A percentile compares a stretch with the other conserved stretches of the same genome.
These are phyloP conservation scores for Oryzias woworae DNA, from an alignment of 2,113 vertebrate species.

Conservation along the genomic window DNA sequence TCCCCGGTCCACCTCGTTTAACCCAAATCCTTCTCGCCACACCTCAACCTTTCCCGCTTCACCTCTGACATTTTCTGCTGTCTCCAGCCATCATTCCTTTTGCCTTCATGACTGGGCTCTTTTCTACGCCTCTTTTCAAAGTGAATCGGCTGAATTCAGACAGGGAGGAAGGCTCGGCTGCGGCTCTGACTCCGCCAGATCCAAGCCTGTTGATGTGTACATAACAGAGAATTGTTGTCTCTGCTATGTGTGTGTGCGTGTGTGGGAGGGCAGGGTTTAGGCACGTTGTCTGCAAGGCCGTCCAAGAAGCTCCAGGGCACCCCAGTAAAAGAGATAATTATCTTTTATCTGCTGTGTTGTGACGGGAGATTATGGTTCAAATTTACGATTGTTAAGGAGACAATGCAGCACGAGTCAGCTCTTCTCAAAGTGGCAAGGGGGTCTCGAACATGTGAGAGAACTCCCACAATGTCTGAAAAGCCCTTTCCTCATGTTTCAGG, in stretches of 20 bases:
- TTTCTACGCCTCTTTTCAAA: constrained; percentile 7
- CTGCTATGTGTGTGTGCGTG: constrained; percentile 37
- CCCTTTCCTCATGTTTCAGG: constrained; percentile 61
- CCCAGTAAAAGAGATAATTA: constrained; percentile 79
- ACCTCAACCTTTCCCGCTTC: constrained; percentile 6
- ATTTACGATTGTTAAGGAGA: constrained; percentile 81
- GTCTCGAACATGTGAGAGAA: constrained; percentile 65
- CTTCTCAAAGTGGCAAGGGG: constrained; percentile 67
- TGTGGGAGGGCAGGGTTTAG: constrained; percentile 63
- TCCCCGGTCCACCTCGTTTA: constrained; percentile 18
- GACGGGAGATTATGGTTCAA: constrained; percentile 83
- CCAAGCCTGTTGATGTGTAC: constrained; percentile 31
- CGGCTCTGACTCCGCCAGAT: no score
- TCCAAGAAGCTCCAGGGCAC: constrained; percentile 75
- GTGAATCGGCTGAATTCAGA: constrained; percentile 18
- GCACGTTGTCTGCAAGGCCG: constrained; percentile 66
- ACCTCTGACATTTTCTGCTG: constrained; percentile 11
- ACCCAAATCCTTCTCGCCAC: constrained; percentile 10
- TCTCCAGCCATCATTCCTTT: background rate
- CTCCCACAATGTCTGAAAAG: constrained; percentile 63
- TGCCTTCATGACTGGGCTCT: background rate
- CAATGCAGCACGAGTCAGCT: constrained; percentile 67
- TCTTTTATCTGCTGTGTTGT: constrained; percentile 82
- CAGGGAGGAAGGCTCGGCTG: no score
- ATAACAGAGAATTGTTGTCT: constrained; percentile 15